Percentiles rank a stretch among this genome's conserved stretches.
Conservation (phyloP, 2,113 vertebrate genomes). For the Bombycilla garrulus region DNA sequence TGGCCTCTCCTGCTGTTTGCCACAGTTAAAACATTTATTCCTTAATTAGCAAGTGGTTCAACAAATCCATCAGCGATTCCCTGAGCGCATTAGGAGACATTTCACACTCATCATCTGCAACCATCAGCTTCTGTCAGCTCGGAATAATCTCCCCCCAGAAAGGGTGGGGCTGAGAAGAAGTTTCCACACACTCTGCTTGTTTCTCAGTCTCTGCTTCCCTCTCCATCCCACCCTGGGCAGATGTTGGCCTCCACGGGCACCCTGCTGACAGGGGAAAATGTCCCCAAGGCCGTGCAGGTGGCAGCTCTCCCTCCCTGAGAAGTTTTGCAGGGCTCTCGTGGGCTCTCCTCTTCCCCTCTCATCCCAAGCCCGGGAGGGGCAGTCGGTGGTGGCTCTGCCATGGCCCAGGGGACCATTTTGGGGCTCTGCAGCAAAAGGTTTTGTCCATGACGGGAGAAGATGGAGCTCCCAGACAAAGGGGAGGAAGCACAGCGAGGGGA, state of each 20-base stretch:
- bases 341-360: neutral
- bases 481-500: fast-evolving
- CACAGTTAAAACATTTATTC: neutral
- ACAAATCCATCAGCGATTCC: neutral
- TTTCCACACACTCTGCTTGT: fast-evolving
- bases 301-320: neutral
- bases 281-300: neutral
- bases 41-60: neutral
- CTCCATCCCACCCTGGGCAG: neutral
- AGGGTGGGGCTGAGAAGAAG: fast-evolving
- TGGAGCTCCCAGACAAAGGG: neutral
- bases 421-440: neutral
- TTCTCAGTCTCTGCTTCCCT: neutral
- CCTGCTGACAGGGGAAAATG: neutral
- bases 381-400: fast-evolving
- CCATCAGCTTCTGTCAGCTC: neutral
- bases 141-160: neutral
- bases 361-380: fast-evolving
- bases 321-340: fast-evolving
- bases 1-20: neutral
- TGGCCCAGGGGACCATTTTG: neutral
- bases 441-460: neutral
- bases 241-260: neutral
- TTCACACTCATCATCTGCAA: neutral
- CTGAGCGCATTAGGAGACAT: neutral